These are phyloP conservation scores for Toxotes jaculatrix DNA, from an alignment of 2,113 vertebrate species.

Conservation along the genomic window DNA sequence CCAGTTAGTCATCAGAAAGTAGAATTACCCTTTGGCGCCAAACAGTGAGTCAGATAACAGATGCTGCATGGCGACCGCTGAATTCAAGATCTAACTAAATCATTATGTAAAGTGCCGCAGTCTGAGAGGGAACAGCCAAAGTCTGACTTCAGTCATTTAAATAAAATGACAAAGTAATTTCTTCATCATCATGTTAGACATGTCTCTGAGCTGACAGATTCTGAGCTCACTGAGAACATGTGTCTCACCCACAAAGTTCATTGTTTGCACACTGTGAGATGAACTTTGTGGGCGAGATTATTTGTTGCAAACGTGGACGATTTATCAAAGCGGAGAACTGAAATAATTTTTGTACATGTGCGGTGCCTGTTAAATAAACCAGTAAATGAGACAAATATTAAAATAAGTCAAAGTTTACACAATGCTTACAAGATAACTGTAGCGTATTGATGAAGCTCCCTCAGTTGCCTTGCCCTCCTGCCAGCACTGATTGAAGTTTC, in stretches of 20 bases:
- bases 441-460: constrained; percentile 75
- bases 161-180: not conserved
- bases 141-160: constrained; percentile 19
- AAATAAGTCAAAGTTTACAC: constrained; percentile 4
- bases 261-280: not conserved
- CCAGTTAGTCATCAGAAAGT: constrained; percentile 19
- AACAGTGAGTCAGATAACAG: constrained; percentile 46
- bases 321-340: not conserved
- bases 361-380: not conserved
- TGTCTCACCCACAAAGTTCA: not conserved
- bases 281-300: not conserved
- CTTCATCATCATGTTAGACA: constrained; percentile 8
- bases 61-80: constrained; percentile 35
- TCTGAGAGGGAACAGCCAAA: constrained; percentile 13
- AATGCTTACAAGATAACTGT: constrained; percentile 72
- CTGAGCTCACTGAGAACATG: not conserved
- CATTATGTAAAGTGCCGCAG: constrained; percentile 8
- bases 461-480: constrained; percentile 75
- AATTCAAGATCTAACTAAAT: constrained; percentile 27
- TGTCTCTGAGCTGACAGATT: not conserved
- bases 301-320: not conserved
- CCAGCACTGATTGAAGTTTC: constrained; percentile 63
- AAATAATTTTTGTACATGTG: not conserved
- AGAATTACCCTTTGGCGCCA: constrained; percentile 28
- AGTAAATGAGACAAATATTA: not conserved